A percentile compares a stretch with the other conserved stretches of the same genome.
phyloP scores from a whole-genome alignment of 1,140 invertebrate genomes.

The Phocides pigmalion region DNA sequence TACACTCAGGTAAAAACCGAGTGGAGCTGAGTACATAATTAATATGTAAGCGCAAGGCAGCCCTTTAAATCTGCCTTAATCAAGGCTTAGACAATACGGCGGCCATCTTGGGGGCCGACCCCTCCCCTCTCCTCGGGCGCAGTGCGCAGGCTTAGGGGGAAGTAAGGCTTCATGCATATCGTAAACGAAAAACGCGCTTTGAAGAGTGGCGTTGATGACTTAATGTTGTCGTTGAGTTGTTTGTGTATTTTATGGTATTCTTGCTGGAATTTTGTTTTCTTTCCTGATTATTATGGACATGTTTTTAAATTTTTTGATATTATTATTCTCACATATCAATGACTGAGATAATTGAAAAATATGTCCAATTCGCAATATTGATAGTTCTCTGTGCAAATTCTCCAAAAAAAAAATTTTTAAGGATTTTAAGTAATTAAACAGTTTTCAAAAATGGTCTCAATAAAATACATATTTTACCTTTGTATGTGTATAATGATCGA shows the following conservation, averaged over 20 bases:
- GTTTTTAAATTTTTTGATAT: neutral
- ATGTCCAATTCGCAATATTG: too few relatives aligned
- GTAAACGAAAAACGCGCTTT: slow-evolving; percentile 1
- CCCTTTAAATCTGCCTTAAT: slow-evolving; percentile 69
- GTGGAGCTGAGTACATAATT: slow-evolving; percentile 71
- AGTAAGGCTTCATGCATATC: slow-evolving; percentile 47
- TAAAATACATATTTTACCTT: too few relatives aligned
- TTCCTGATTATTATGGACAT: too few relatives aligned
- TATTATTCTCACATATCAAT: too few relatives aligned
- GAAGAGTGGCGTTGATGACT: slow-evolving; percentile 16
- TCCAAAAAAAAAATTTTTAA: too few relatives aligned
- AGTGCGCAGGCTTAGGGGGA: slow-evolving; percentile 47
- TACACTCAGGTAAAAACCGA: slow-evolving; percentile 51
- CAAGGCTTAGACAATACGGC: slow-evolving; percentile 73
- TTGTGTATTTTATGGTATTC: neutral
- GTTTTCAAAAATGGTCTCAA: too few relatives aligned
- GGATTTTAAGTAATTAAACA: too few relatives aligned
- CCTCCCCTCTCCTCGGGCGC: slow-evolving; percentile 35
- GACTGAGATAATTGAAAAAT: too few relatives aligned
- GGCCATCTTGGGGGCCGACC: slow-evolving; percentile 67
- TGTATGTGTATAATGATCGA: too few relatives aligned
- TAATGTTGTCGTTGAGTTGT: slow-evolving; percentile 5
- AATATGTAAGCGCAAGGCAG: slow-evolving; percentile 69
- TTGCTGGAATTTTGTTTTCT: too few relatives aligned
- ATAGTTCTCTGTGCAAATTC: too few relatives aligned